Base-by-base conservation (phyloP, 1,140 invertebrate species). In the Microvelia longipes region DNA sequence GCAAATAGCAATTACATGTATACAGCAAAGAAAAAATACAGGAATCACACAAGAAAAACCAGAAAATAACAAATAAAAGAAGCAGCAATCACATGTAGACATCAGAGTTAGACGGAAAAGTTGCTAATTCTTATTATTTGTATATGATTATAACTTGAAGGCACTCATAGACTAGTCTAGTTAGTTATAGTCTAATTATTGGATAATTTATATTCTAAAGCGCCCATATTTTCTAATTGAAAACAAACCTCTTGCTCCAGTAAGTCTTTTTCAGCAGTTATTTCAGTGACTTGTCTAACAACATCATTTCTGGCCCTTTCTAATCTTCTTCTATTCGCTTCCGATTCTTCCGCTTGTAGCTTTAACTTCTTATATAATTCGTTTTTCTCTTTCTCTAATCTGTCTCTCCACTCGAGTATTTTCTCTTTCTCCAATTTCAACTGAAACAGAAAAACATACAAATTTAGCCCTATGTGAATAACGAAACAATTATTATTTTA, bases 191-290 rank as follows among this genome's bases (percentile, higher is more conserved):
- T n/a, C n/a, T n/a, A n/a, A n/a, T n/a, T n/a, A n/a, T n/a, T n/a
- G n/a, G n/a, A n/a, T n/a, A n/a, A n/a, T n/a, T n/a, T n/a, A n/a
- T n/a, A n/a, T n/a, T n/a, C n/a, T n/a, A n/a, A n/a, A n/a, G n/a
- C n/a, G n/a, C n/a, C n/a, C n/a, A n/a, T n/a, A n/a, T n/a, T n/a
- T n/a, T n/a, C n/a, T n/a, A n/a, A n/a, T n/a, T n/a, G n/a, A n/a
- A n/a, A n/a, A n/a, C n/a, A n/a, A 75, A 85, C 85, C 79, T 86
- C 85, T 76, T 78, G 77, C 75, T 86, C 84, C 26, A 85, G 78
- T 29, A 78, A 79, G 72, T 86, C 84, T 67, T 85, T 82, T 75
- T 86, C 85, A 5, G 80, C 80, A 19, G 82, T 81, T 69, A 86
- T 85, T 69, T 81, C 80, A 5, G 84, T 86, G 67, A 85, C 82